Conservation (phyloP, 2,113 vertebrate species). For the Leuciscus idus region DNA sequence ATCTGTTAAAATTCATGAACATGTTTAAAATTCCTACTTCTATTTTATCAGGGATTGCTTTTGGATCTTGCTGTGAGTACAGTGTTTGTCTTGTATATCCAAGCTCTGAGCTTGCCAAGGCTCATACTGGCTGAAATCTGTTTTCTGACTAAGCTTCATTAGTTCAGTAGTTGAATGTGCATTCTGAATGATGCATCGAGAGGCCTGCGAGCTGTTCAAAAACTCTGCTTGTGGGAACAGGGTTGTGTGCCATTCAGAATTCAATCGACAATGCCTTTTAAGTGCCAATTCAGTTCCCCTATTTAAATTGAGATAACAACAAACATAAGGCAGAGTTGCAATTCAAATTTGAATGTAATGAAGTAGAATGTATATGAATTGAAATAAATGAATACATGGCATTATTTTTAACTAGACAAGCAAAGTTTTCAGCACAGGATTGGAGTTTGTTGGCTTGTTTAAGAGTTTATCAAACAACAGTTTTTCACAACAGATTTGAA, state of each 20-base stretch:
- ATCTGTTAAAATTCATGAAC: not conserved
- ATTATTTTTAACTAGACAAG: not conserved
- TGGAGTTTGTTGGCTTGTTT: not conserved
- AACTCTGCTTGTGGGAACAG: not conserved
- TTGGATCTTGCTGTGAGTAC: not conserved
- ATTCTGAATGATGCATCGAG: constrained; percentile 17
- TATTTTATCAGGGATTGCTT: not conserved
- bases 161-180: constrained; percentile 23
- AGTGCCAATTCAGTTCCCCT: not conserved
- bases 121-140: constrained; percentile 8
- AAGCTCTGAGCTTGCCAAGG: constrained; percentile 9
- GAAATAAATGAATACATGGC: no score
- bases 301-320: not conserved
- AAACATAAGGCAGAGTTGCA: not conserved
- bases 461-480: not conserved
- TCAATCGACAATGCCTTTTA: not conserved
- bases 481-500: no score
- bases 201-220: constrained; percentile 16
- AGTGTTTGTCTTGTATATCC: not conserved
- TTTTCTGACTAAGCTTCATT: constrained; percentile 34
- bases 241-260: not conserved
- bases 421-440: not conserved
- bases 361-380: not conserved
- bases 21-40: not conserved
- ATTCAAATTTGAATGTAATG: not conserved